Percentiles rank a stretch among this genome's conserved stretches.
phyloP scores from a whole-genome alignment of 1,140 invertebrate species.

The Drosophila baimaii region DNA sequence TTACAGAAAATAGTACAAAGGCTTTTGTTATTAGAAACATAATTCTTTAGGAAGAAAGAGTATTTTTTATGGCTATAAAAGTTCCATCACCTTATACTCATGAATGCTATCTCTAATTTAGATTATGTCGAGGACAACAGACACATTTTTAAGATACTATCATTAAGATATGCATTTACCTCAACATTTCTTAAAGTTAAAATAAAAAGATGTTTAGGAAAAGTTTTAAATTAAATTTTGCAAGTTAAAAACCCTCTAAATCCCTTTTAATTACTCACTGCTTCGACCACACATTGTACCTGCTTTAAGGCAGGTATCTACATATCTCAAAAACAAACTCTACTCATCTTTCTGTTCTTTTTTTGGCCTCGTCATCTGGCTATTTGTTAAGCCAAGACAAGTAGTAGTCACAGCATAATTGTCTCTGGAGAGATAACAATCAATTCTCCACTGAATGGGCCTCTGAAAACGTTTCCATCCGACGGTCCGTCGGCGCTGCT shows the following conservation, averaged over 20 bases:
- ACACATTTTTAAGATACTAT: too few relatives aligned
- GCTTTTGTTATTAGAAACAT: neutral
- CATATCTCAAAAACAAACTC: conserved; percentile 8
- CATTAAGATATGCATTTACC: too few relatives aligned
- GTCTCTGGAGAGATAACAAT: conserved; percentile 29
- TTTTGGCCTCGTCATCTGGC: conserved; percentile 8
- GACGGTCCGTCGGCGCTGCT: conserved; percentile 9
- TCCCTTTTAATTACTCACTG: neutral
- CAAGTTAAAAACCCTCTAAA: neutral
- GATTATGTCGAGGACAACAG: neutral
- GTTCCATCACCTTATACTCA: neutral
- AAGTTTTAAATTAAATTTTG: too few relatives aligned
- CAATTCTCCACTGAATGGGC: conserved; percentile 8
- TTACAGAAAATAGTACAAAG: neutral
- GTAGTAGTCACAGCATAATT: conserved; percentile 30
- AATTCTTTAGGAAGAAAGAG: neutral
- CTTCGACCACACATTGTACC: neutral
- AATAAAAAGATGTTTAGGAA: too few relatives aligned
- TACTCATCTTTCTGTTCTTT: neutral
- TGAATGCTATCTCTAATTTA: neutral
- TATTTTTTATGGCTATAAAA: neutral
- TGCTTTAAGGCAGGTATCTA: conserved; percentile 1
- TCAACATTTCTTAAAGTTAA: too few relatives aligned
- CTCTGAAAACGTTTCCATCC: conserved; percentile 23
- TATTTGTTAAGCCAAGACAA: conserved; percentile 19